Conservation (phyloP, 2,888 invertebrate species). For the Autographa gamma region DNA sequence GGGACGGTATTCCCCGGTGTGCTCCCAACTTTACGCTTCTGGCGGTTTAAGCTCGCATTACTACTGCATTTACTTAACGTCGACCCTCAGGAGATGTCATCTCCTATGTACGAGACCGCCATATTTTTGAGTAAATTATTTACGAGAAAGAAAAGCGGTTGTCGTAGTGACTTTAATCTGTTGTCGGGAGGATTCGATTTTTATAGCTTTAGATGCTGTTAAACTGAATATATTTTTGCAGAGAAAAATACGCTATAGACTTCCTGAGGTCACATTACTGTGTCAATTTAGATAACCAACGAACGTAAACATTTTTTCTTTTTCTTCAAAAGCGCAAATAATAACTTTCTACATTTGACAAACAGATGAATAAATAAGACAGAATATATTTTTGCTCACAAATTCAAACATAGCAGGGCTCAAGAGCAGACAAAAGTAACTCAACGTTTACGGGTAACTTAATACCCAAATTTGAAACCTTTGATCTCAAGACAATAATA, state of each 20-base stretch:
- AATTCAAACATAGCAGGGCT: slow-evolving; percentile 16
- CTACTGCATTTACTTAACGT: slow-evolving; percentile 54
- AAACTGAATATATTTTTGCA: no score
- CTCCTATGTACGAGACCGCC: slow-evolving; percentile 28
- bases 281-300: no score
- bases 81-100: slow-evolving; percentile 37
- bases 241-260: not conserved
- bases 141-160: slow-evolving; percentile 17
- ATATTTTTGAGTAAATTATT: slow-evolving; percentile 47
- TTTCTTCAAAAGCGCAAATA: no score
- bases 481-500: slow-evolving; percentile 53
- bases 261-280: no score
- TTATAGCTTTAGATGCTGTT: not conserved
- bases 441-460: slow-evolving; percentile 39
- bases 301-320: no score
- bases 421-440: slow-evolving; percentile 25
- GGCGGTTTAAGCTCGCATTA: slow-evolving; percentile 45
- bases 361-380: not conserved
- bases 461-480: slow-evolving; percentile 49
- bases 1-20: slow-evolving; percentile 33
- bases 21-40: slow-evolving; percentile 42
- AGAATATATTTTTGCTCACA: slow-evolving; percentile 5
- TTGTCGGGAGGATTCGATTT: not conserved
- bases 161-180: not conserved
- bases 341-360: no score